Evolutionary conservation across 1,140 invertebrate genomes (phyloP).

Genomic region (Paralvinella palmiformis): DNA sequence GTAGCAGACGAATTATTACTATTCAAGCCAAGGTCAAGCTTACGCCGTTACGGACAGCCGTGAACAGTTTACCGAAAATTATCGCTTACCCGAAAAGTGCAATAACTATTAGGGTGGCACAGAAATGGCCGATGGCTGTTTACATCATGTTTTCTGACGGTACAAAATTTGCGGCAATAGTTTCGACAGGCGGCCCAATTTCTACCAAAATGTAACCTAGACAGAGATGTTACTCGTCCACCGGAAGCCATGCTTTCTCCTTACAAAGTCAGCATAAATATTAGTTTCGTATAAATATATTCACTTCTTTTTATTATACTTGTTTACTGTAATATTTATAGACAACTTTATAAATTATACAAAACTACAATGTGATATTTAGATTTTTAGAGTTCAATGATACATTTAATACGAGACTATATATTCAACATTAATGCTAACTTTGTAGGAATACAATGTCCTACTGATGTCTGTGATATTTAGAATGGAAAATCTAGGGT

Average conservation of each 20-base stretch:
- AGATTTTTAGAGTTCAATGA: not conserved
- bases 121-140: not conserved
- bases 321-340: not conserved
- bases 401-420: not conserved
- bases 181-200: not conserved
- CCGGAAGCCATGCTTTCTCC: not conserved
- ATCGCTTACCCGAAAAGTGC: not conserved
- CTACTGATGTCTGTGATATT: not conserved
- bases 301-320: not conserved
- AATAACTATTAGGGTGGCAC: not conserved
- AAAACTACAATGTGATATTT: no score
- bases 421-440: not conserved
- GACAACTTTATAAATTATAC: not conserved
- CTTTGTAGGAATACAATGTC: not conserved
- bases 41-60: no score
- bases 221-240: not conserved
- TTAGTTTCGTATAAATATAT: not conserved
- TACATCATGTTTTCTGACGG: not conserved
- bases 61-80: not conserved
- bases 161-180: not conserved
- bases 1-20: no score
- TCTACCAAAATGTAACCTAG: not conserved
- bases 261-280: not conserved
- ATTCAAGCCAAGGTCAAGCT: no score
- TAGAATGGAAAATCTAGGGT: not conserved